Conservation (phyloP, 1,140 invertebrate species). For the Bombus pyrosoma region DNA sequence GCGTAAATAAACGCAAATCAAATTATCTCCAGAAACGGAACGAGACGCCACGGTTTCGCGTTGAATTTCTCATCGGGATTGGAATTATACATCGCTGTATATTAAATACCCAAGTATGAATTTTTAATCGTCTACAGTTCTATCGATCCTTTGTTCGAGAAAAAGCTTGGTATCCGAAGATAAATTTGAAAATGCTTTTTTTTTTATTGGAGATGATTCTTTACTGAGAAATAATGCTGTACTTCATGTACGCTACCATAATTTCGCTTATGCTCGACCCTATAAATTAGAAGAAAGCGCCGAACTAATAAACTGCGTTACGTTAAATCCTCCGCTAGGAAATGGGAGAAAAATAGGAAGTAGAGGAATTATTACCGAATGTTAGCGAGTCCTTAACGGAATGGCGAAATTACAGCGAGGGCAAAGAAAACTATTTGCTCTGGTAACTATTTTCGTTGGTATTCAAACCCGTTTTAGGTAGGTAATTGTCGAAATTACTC, state of each 20-base stretch:
- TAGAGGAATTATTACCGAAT: not conserved
- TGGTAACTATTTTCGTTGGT: constrained; percentile 32
- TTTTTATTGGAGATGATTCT: no score
- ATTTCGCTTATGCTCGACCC: no score
- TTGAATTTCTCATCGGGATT: not conserved
- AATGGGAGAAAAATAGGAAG: not conserved
- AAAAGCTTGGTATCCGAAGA: no score
- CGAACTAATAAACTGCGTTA: not conserved
- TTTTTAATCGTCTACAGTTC: no score
- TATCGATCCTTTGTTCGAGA: no score
- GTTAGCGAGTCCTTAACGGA: not conserved
- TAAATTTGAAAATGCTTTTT: no score
- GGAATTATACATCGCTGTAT: no score
- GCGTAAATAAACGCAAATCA: not conserved
- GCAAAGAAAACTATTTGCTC: constrained; percentile 23
- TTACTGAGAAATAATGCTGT: no score
- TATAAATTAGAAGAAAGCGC: no score
- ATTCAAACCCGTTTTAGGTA: constrained; percentile 22
- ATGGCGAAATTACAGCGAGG: not conserved
- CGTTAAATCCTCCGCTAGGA: not conserved
- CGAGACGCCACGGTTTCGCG: not conserved
- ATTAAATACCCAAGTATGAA: no score
- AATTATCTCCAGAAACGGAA: not conserved
- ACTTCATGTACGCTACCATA: no score
- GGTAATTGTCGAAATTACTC: constrained; percentile 40